A percentile compares a stretch with the other conserved stretches of the same genome.
Conservation (phyloP, 2,888 invertebrate genomes). For the Nebria brevicollis region DNA sequence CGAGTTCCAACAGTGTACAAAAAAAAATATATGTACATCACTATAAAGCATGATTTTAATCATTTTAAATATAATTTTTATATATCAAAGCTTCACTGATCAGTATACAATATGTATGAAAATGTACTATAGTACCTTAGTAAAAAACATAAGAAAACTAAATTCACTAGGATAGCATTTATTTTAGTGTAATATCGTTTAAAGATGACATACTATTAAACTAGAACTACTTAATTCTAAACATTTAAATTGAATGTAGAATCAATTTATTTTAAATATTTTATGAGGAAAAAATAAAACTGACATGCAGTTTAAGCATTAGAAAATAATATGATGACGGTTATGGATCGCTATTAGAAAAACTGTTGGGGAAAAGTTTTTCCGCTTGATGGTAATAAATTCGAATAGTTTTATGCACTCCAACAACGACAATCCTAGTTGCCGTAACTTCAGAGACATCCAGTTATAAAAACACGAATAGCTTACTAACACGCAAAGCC, state of each 20-base stretch:
- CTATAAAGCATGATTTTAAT: slow-evolving; percentile 4
- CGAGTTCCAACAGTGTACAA: slow-evolving; percentile 6
- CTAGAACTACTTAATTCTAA: no score
- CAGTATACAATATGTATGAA: no score
- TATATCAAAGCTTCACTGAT: no score
- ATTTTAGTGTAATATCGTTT: no score
- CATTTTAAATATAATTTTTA: not conserved
- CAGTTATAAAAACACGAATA: not conserved
- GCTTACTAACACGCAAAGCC: not conserved
- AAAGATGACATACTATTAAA: not conserved
- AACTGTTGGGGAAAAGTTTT: not conserved
- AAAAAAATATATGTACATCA: slow-evolving; percentile 8
- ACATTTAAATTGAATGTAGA: not conserved
- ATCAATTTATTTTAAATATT: not conserved
- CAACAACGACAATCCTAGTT: not conserved
- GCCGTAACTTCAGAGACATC: not conserved
- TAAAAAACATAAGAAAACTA: no score
- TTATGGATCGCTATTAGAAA: not conserved
- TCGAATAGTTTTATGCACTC: not conserved
- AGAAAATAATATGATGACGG: not conserved
- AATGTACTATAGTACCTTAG: no score
- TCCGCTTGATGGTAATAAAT: not conserved
- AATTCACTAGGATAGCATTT: no score
- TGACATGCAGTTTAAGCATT: not conserved
- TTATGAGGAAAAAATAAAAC: not conserved